Base-by-base conservation (phyloP, 2,888 invertebrate genomes). In the Syrista parreyssii region DNA sequence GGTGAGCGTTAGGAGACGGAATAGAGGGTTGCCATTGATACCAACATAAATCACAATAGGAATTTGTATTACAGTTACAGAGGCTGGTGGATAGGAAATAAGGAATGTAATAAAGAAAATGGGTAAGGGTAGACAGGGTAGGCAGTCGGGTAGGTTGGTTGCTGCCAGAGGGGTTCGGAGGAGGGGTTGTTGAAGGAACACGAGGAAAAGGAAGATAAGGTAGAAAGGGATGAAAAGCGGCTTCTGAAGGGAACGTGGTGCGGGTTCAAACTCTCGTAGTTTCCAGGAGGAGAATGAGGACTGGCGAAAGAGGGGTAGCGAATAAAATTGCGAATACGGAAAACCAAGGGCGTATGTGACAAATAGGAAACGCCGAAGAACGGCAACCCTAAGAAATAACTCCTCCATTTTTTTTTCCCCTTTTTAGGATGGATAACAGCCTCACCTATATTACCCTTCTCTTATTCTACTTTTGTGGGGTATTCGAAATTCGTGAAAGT, bases 81-180 rank as follows among this genome's bases (percentile, higher is more conserved):
- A 85, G 88, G 86, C 90, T 89, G 89, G 88, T 89, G 89, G 89
- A 90, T 91, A 90, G 89, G 89, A 91, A 91, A 91, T 91, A 91
- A 91, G 91, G 91, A 91, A 91, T 91, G 91, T 91, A 91, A 91
- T 91, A 91, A 91, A 91, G 91, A 91, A 91, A 91, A 91, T 91
- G 90, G 90, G 84, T 83, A 83, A 85, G 82, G 84, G 83, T 79
- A 80, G 81, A 83, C 79, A 83, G 81, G 84, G 81, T 79, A 75
- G 75, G 74, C 75, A 32, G 80, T 55, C 33, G 68, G 74, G 79
- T 68, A 12, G 73, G 34, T 12, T 73, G 74, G 55, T 23, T 55
- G 55, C 55, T 55, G 36, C 23, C 34, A 36, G 68, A 74, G 75
- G 69, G 34, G 68, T 68, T 31, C 73, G 33, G 68, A 73, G 78